Base-by-base conservation (phyloP, 2,113 vertebrate genomes). In the Campylomormyrus numenius region DNA sequence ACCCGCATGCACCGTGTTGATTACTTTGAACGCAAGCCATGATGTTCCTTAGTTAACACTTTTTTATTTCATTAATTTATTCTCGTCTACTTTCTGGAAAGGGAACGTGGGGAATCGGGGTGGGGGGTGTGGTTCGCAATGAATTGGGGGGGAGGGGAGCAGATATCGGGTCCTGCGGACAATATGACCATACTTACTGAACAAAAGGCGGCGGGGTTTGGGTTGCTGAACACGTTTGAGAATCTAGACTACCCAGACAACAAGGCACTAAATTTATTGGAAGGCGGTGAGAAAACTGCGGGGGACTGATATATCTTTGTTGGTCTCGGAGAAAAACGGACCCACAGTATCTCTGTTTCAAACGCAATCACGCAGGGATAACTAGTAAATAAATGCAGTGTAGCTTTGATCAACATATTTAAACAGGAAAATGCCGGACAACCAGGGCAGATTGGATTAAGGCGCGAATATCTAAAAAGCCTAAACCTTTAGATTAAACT, bases 171-270 rank as follows among this genome's bases (percentile, higher is more conserved):
- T 95, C 96, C 95, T 94, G 94, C 92, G 93, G 96, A 97, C 95
- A 96, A 96, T 96, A 94, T 95, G 96, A 93, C 95, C 96, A 96
- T 95, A 95, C 96, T 95, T 92, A 89, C 74, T 94, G 96, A 96
- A 98, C 97, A 98, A 98, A 98, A 96, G 96, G 94, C 90, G 91
- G 80, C 90, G 92, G 95, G 95, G 95, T 96, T 95, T 97, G 95
- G 94, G 94, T 95, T 97, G 96, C 97, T 96, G 96, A 96, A 96
- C 97, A 97, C 97, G 96, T 97, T 96, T 93, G 94, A 93, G 94
- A 94, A 92, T 88, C 91, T 90, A 56, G 89, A 89, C 90, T 88
- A 89, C 74, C 93, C 93, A 95, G 95, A 96, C 94, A 93, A 96
- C 94, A 93, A 96, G 93, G 93, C 89, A 92, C 93, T 94, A 94